Percentiles rank a stretch among this genome's conserved stretches.
Evolutionary conservation across 2,888 invertebrate genomes (phyloP).

Genomic region (Eutolmus rufibarbis): DNA sequence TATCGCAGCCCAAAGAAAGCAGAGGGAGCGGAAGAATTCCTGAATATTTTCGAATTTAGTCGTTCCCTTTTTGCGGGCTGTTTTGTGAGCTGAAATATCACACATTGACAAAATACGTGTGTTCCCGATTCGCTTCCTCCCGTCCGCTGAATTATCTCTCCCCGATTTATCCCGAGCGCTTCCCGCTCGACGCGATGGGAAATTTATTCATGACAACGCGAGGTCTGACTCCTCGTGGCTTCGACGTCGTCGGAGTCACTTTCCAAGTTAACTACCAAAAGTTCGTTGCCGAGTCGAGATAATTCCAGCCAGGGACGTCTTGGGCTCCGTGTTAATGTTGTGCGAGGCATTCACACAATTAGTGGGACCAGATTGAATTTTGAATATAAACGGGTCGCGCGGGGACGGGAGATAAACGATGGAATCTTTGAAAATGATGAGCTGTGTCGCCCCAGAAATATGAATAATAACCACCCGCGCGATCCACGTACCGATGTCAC

Average conservation of each 20-base stretch:
- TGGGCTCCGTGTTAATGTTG: constrained; percentile 40
- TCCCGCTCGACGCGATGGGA: background rate
- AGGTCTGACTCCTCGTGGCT: background rate
- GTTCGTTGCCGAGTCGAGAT: background rate
- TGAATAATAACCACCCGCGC: background rate
- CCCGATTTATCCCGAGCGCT: background rate
- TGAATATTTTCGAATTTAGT: background rate
- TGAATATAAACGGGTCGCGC: background rate
- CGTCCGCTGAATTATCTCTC: background rate
- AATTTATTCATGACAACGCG: constrained; percentile 31
- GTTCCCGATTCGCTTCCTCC: background rate
- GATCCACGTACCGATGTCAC: background rate
- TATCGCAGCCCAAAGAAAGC: background rate
- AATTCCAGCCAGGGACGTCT: background rate
- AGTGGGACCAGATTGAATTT: constrained; percentile 36
- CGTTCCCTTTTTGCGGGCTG: background rate
- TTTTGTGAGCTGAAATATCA: background rate
- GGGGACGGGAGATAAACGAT: background rate
- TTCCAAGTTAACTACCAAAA: background rate
- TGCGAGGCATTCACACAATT: constrained; percentile 39
- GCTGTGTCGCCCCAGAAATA: background rate
- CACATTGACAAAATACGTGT: background rate
- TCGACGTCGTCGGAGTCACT: background rate
- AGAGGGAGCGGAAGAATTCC: background rate
- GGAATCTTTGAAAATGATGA: background rate